phyloP scores from a whole-genome alignment of 2,888 invertebrate species.

The Mycogona germanica region DNA sequence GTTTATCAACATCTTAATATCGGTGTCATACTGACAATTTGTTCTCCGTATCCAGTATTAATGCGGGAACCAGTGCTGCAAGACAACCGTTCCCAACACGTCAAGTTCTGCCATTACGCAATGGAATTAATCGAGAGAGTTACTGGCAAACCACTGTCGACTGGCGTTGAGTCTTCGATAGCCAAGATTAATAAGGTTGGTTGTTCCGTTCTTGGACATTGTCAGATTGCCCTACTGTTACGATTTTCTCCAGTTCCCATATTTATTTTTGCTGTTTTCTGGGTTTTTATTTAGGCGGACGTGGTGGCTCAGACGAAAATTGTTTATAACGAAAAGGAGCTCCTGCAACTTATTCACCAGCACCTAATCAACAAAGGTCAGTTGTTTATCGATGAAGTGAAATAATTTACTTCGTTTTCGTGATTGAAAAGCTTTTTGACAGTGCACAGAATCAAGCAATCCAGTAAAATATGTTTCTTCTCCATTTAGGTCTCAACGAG shows the following conservation, averaged over 20 bases:
- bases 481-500: slow-evolving; percentile 45
- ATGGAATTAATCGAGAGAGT: slow-evolving; percentile 77
- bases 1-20: too few relatives aligned
- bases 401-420: too few relatives aligned
- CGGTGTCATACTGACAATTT: not conserved
- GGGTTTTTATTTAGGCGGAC: slow-evolving; percentile 47
- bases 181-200: slow-evolving; percentile 76
- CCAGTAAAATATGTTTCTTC: not conserved
- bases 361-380: slow-evolving; percentile 64
- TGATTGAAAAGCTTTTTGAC: too few relatives aligned
- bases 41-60: slow-evolving; percentile 52
- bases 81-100: slow-evolving; percentile 91
- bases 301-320: slow-evolving; percentile 95
- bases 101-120: slow-evolving; percentile 89
- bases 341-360: slow-evolving; percentile 80
- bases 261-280: slow-evolving; percentile 15
- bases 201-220: not conserved
- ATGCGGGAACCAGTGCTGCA: slow-evolving; percentile 96
- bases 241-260: not conserved
- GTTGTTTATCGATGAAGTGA: too few relatives aligned
- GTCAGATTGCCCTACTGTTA: not conserved
- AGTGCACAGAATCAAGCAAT: not conserved
- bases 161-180: slow-evolving; percentile 61
- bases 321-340: slow-evolving; percentile 83
- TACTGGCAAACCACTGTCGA: slow-evolving; percentile 66